Evolutionary conservation across 2,888 invertebrate species (phyloP).

Genomic region (Drosophila suboccidentalis): DNA sequence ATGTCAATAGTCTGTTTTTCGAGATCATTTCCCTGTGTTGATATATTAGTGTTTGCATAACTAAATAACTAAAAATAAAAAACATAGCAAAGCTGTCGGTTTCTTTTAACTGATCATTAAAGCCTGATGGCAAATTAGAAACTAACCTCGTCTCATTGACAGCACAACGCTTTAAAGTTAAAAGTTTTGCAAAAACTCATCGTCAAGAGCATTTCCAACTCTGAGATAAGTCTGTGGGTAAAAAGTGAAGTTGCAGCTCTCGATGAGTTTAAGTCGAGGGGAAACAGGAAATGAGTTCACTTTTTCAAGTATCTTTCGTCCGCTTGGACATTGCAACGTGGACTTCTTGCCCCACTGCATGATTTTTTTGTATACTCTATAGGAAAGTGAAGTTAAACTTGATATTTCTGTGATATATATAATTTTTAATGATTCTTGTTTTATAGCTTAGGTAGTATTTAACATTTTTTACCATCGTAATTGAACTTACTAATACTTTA

Average conservation of each 20-base stretch:
- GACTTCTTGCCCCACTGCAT: constrained; percentile 22
- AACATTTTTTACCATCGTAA: neutral
- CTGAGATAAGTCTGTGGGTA: constrained; percentile 15
- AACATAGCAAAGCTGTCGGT: constrained; percentile 17
- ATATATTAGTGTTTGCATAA: constrained; percentile 26
- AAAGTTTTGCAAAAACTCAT: constrained; percentile 20
- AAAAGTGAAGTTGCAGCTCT: constrained; percentile 11
- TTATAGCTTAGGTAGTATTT: neutral
- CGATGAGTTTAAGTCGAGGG: constrained; percentile 15
- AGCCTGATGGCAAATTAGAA: constrained; percentile 64
- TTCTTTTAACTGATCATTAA: constrained; percentile 49
- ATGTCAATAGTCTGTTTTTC: constrained; percentile 2
- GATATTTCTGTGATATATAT: neutral
- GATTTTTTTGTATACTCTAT: constrained; percentile 15
- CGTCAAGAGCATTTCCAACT: constrained; percentile 24
- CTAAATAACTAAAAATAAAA: neutral
- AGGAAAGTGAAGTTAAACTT: constrained; percentile 23
- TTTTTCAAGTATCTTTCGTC: constrained; percentile 69
- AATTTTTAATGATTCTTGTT: neutral
- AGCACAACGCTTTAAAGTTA: constrained; percentile 15
- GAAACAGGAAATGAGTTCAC: constrained; percentile 72
- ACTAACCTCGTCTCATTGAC: constrained; percentile 44
- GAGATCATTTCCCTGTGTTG: constrained; percentile 34
- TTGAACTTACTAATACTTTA: neutral
- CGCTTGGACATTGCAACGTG: constrained; percentile 55